Conservation (phyloP, 53 echinoderm and acorn worm genomes). For the Arbacia lixula region DNA sequence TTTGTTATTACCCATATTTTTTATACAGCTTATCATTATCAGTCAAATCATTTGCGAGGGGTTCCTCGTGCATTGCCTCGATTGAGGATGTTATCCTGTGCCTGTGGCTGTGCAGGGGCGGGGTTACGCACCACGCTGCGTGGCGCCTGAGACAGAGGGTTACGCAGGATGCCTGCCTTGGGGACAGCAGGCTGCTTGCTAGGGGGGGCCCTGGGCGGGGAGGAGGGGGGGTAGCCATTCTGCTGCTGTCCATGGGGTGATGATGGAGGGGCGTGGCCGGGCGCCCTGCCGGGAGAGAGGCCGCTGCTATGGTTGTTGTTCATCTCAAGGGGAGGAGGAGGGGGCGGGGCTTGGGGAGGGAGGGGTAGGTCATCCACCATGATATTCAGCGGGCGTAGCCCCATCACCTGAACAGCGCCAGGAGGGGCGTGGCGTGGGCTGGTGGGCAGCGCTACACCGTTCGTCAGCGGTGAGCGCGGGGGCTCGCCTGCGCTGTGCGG, state of each 20-base stretch:
- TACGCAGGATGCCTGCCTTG: conserved; percentile 21
- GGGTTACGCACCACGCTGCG: not conserved
- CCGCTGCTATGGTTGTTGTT: not conserved
- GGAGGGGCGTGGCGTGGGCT: conserved; percentile 2
- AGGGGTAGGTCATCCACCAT: conserved; percentile 28
- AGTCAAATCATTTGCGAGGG: too few relatives aligned
- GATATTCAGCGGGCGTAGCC: conserved; percentile 30
- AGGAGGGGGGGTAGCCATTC: conserved; percentile 14
- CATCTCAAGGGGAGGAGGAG: not conserved
- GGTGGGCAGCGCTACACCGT: not conserved
- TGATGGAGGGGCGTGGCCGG: not conserved
- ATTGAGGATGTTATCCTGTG: conserved; percentile 11
- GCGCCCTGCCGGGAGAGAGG: not conserved
- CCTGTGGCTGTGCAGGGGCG: not conserved
- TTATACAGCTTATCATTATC: too few relatives aligned
- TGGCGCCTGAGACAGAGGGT: not conserved
- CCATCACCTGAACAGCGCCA: conserved; percentile 33
- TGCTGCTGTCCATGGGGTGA: not conserved
- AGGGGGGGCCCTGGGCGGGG: not conserved
- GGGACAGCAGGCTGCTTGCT: not conserved
- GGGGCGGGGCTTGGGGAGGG: too few relatives aligned
- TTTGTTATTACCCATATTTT: too few relatives aligned
- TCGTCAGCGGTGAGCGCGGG: not conserved
- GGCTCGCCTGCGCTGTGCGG: not conserved
- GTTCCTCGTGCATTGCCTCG: conserved; percentile 20